Evolutionary conservation across 2,888 invertebrate genomes (phyloP).

Genomic region (Ernsta delagoae): DNA sequence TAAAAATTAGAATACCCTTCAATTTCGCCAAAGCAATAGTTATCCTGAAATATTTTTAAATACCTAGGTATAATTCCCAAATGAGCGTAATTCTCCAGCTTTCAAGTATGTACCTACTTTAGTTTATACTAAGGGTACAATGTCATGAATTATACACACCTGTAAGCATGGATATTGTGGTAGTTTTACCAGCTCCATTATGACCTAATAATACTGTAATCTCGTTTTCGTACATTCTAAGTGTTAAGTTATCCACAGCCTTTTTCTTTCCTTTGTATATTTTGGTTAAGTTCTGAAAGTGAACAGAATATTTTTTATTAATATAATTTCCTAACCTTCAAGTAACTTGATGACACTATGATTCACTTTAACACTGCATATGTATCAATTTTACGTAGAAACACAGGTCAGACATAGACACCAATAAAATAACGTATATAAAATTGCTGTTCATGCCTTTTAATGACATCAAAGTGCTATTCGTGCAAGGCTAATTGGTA

Average conservation of each 20-base stretch:
- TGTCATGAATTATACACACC: too few relatives aligned
- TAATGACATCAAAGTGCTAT: background rate
- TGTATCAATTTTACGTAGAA: background rate
- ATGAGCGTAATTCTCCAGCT: too few relatives aligned
- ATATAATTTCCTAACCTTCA: too few relatives aligned
- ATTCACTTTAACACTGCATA: too few relatives aligned
- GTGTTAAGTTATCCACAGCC: conserved; percentile 88
- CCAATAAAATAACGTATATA: background rate
- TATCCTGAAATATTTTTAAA: too few relatives aligned
- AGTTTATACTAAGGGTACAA: too few relatives aligned
- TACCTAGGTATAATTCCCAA: too few relatives aligned
- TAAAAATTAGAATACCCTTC: too few relatives aligned
- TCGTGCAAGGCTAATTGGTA: background rate
- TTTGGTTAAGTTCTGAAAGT: conserved; percentile 87
- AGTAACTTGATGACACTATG: too few relatives aligned
- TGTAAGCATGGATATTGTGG: conserved; percentile 96
- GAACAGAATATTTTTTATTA: conserved; percentile 13
- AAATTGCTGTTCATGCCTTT: background rate
- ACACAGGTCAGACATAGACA: background rate
- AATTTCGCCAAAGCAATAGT: too few relatives aligned
- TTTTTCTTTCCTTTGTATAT: conserved; percentile 83
- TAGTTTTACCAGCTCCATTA: conserved; percentile 97
- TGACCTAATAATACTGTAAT: conserved; percentile 89
- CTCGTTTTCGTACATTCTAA: conserved; percentile 95
- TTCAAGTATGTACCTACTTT: too few relatives aligned